phyloP scores from a whole-genome alignment of 2,113 vertebrate species.

The Platanista minor region DNA sequence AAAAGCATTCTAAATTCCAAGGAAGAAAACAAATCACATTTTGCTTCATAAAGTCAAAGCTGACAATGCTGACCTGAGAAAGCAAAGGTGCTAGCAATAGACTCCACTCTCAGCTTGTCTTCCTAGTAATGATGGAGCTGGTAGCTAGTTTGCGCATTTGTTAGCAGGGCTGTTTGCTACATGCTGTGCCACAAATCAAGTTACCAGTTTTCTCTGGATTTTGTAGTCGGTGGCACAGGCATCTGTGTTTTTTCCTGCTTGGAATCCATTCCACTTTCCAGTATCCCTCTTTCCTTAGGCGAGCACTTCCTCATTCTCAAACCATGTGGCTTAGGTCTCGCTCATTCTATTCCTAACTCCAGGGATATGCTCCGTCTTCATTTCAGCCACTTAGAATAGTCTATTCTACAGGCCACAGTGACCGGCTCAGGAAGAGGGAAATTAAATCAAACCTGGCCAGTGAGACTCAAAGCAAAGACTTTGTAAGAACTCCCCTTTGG shows the following conservation, averaged over 20 bases:
- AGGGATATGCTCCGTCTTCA: not conserved
- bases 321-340: not conserved
- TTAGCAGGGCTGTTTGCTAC: not conserved
- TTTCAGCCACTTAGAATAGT: not conserved
- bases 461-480: not conserved
- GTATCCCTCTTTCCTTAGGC: not conserved
- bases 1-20: not conserved
- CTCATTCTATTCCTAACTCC: not conserved
- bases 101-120: not conserved
- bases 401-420: not conserved
- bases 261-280: not conserved
- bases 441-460: not conserved
- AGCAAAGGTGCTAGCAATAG: not conserved
- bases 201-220: not conserved
- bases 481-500: not conserved
- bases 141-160: not conserved
- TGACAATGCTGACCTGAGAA: not conserved
- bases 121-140: not conserved
- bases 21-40: not conserved
- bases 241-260: not conserved
- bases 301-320: not conserved
- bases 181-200: not conserved
- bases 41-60: not conserved
- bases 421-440: not conserved
- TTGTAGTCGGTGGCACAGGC: not conserved